Conservation (phyloP, 2,888 invertebrate species). For the Erynnis tages region DNA sequence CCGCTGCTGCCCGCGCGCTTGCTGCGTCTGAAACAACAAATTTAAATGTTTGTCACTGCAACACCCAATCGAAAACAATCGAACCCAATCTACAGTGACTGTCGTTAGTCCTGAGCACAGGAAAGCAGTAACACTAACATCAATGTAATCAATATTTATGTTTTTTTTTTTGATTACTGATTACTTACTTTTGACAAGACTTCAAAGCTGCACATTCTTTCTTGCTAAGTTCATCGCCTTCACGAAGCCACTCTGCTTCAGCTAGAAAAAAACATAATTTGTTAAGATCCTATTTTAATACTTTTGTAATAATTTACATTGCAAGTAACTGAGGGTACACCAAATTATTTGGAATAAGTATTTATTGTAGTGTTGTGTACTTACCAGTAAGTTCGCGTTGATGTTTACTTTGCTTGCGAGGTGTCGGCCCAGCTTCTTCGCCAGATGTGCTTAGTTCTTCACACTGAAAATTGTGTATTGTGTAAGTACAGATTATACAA, state of each 20-base stretch:
- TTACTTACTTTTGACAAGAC: slow-evolving; percentile 76
- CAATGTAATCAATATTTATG: too few relatives aligned
- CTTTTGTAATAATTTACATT: too few relatives aligned
- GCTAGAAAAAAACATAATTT: slow-evolving; percentile 44
- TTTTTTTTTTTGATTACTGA: too few relatives aligned
- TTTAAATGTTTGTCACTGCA: too few relatives aligned
- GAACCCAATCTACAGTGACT: too few relatives aligned
- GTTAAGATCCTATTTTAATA: too few relatives aligned
- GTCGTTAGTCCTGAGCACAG: too few relatives aligned
- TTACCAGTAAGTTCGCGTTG: slow-evolving; percentile 68
- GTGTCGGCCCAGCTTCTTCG: slow-evolving; percentile 82
- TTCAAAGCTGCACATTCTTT: slow-evolving; percentile 72
- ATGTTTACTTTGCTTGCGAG: slow-evolving; percentile 82
- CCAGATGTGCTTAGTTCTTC: slow-evolving; percentile 81
- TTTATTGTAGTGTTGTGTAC: background rate
- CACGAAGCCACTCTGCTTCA: slow-evolving; percentile 76
- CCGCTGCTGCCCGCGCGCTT: slow-evolving; percentile 77
- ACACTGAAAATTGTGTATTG: slow-evolving; percentile 57
- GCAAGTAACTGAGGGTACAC: too few relatives aligned
- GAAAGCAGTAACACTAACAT: too few relatives aligned
- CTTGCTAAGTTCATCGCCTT: slow-evolving; percentile 73
- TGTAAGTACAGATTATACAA: too few relatives aligned
- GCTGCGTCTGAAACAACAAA: slow-evolving; percentile 55
- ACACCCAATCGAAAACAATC: too few relatives aligned
- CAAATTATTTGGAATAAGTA: background rate